Conservation (phyloP, 1,140 invertebrate genomes). For the Scaptomyza montana region DNA sequence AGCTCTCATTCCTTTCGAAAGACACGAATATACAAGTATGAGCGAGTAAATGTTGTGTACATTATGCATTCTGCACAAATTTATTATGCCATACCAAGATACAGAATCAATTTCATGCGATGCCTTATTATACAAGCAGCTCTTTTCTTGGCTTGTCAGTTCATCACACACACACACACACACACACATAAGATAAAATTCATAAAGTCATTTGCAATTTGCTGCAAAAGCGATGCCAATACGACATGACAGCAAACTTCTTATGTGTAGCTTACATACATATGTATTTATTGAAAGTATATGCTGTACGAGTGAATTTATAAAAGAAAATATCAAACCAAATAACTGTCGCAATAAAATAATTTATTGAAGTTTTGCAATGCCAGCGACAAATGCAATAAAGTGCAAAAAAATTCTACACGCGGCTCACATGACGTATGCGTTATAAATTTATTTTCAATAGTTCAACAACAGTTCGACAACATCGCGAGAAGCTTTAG, state of each 20-base stretch:
- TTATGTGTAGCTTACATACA: too few species aligned
- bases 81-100: slow-evolving; percentile 72
- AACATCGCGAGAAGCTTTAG: slow-evolving; percentile 37
- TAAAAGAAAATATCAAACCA: slow-evolving; percentile 53
- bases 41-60: slow-evolving; percentile 14
- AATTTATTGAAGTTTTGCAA: slow-evolving; percentile 82
- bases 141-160: slow-evolving; percentile 20
- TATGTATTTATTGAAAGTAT: background rate
- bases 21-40: slow-evolving; percentile 9
- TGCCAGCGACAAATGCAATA: slow-evolving; percentile 80
- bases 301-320: slow-evolving; percentile 60
- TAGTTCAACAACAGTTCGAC: slow-evolving; percentile 41
- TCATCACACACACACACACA: slow-evolving; percentile 8
- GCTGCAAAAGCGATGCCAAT: slow-evolving; percentile 62
- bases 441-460: slow-evolving; percentile 80
- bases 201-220: slow-evolving; percentile 81
- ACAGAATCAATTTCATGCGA: slow-evolving; percentile 66
- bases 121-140: slow-evolving; percentile 24
- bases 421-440: slow-evolving; percentile 68
- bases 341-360: slow-evolving; percentile 83
- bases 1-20: slow-evolving; percentile 26
- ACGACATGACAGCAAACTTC: slow-evolving; percentile 56
- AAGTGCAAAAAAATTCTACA: slow-evolving; percentile 52
- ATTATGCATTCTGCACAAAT: slow-evolving; percentile 71
- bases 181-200: slow-evolving; percentile 39